A percentile compares a stretch with the other conserved stretches of the same genome.
phyloP scores from a whole-genome alignment of 2,113 vertebrate genomes.

The Montifringilla adamsi region DNA sequence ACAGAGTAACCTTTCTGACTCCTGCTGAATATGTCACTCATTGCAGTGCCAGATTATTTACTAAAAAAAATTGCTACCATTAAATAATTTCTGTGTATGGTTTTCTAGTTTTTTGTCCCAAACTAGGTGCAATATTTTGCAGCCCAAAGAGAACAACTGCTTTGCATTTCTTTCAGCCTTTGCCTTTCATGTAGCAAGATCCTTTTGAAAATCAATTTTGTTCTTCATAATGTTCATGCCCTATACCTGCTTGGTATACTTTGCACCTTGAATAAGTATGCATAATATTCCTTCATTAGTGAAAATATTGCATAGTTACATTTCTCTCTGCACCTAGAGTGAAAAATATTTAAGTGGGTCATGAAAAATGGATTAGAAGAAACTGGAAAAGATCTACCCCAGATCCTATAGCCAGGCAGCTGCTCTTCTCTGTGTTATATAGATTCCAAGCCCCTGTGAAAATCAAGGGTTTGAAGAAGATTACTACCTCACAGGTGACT shows the following conservation, averaged over 20 bases:
- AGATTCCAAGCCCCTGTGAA: neutral
- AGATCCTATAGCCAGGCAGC: neutral
- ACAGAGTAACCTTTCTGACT: neutral
- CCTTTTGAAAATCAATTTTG: neutral
- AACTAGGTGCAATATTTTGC: neutral
- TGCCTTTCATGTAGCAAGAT: neutral
- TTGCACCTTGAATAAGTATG: neutral
- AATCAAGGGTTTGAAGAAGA: neutral
- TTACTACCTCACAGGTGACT: neutral
- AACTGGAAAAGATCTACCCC: neutral
- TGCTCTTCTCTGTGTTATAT: neutral
- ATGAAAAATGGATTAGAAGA: neutral
- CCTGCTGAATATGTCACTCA: neutral
- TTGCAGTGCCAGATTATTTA: neutral
- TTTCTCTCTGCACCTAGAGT: neutral
- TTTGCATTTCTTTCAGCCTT: neutral
- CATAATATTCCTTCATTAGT: neutral
- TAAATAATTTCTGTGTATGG: neutral
- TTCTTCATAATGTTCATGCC: neutral
- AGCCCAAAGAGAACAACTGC: neutral
- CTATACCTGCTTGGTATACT: neutral
- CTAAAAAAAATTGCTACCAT: neutral
- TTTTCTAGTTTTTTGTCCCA: neutral
- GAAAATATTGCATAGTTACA: neutral
- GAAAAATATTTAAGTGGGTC: neutral